Base-by-base conservation (phyloP, 2,888 invertebrate species). In the Slavum lentiscoides region DNA sequence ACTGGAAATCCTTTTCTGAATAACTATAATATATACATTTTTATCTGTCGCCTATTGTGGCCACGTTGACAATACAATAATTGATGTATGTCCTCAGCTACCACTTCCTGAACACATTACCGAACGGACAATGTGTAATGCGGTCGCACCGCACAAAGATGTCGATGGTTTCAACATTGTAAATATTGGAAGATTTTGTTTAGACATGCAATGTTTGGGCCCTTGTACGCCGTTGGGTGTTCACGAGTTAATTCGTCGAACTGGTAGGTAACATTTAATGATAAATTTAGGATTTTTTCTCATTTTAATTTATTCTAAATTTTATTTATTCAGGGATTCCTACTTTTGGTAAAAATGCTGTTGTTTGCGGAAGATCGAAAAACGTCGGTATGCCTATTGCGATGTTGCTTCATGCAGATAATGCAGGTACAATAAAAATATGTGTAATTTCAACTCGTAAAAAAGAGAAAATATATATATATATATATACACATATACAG, bases 361-460 rank as follows among this genome's bases (percentile, higher is more conserved):
- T 96, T 0, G 92, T 97, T 0, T 91, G 94, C 83, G 96, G 96
- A 1, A 89, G 96, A 76, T 96, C 96, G 0, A 96, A 96, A 87
- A 94, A 96, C 87, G 95, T 97, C 37, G 95, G 96, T 0, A 90
- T 96, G 88, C 96, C 97, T 0, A 92, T 96, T 82, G 93, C 95
- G 0, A 90, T 96, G 89, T 88, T 96, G 84, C 87, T 97, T 74
- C 93, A 94, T 85, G 91, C 93, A 5, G 94, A 94, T 87, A 82
- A 82, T 81, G 74, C 73, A 69, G 82, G 90, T 67, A 87, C 88
- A 23, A 19, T 64, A 30, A 11, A 23, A n/a, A 76, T 39, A 8
- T 19, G 55, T 55, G 21, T 0, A 17, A 21, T 67, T 67, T 43
- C 15, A 21, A 39, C n/a, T 15, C 13, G 21, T 21, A 8, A 21